Base-by-base conservation (phyloP, 53 echinoderm and acorn worm genomes). In the Luidia sarsii region DNA sequence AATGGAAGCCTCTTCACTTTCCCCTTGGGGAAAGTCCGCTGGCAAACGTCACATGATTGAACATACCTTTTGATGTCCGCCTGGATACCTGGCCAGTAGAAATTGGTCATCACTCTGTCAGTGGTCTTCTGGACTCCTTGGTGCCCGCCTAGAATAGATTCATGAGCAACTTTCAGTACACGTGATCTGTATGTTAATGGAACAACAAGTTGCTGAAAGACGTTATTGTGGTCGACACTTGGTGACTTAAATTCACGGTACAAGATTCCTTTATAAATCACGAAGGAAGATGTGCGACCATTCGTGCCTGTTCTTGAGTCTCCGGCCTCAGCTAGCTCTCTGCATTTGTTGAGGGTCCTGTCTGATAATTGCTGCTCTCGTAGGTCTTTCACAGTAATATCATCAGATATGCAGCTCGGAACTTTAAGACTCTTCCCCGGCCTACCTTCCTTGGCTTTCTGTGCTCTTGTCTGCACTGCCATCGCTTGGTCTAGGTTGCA, bases 21-120 rank as follows among this genome's bases (percentile, higher is more conserved):
- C 1, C 81, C 81, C 79, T 85, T 89, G 5, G 79, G 80, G 1
- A 85, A 52, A 6, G 70, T 85, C 18, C 80, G 51, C 64, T 89
- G 85, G 48, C 89, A 89, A 13, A 88, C 67, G 57, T 89, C 85
- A 71, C 90, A 89, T 7, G 71, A 89, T 29, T 77, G 72, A 30
- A 70, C 55, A 33, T 53, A 80, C 9, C 85, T 71, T 21, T 32
- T 57, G 22, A 85, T 48, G 50, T 75, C 63, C 4, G 80, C 45
- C 21, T 85, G 79, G 13, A 75, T 48, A 15, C 85, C 71, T 16
- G 79, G 81, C 85, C 85, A 89, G 38, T 64, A 88, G 36, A 83
- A 83, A 30, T 35, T 85, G 2, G 62, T 50, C 6, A 43, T 53
- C 4, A 90, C 57, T 25, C 73, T 72, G 39, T 90, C 82, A 57